These are phyloP conservation scores for Thecocarcelia acutangulata DNA, from an alignment of 2,888 invertebrate genomes.

Conservation along the genomic window DNA sequence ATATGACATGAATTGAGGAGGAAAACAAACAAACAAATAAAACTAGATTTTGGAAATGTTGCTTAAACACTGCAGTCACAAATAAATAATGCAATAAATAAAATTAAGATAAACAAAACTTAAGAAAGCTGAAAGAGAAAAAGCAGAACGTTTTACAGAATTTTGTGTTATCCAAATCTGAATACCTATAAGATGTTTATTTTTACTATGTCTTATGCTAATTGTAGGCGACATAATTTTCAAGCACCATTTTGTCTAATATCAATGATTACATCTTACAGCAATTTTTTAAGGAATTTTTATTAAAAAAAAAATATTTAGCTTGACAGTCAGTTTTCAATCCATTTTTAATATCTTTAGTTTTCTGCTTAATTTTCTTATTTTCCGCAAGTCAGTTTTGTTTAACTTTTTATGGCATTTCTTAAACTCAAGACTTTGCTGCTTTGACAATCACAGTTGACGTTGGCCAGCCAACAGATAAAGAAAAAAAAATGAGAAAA, in stretches of 20 bases:
- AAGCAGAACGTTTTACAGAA: background rate
- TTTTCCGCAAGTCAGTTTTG: slow-evolving; percentile 29
- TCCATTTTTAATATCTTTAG: slow-evolving; percentile 6
- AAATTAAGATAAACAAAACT: slow-evolving; percentile 15
- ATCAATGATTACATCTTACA: too few species aligned
- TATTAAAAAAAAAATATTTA: too few species aligned
- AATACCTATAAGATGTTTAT: too few species aligned
- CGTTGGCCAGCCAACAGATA: slow-evolving; percentile 38
- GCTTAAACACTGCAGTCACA: background rate
- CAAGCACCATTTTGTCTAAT: too few species aligned
- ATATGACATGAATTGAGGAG: slow-evolving; percentile 52
- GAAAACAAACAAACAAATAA: slow-evolving; percentile 19
- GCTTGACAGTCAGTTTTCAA: too few species aligned
- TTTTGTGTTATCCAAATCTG: too few species aligned
- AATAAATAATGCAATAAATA: slow-evolving; percentile 23
- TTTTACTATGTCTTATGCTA: too few species aligned
- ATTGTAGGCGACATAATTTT: too few species aligned
- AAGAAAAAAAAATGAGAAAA: too few species aligned
- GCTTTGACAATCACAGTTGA: slow-evolving; percentile 12
- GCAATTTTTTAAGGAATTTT: too few species aligned
- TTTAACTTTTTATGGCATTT: slow-evolving; percentile 44
- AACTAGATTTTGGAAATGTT: slow-evolving; percentile 25
- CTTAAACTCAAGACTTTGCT: background rate
- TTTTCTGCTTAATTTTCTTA: slow-evolving; percentile 18
- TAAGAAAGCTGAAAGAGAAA: background rate